Evolutionary conservation across 2,113 vertebrate genomes (phyloP).

Genomic region (Haemorhous mexicanus): DNA sequence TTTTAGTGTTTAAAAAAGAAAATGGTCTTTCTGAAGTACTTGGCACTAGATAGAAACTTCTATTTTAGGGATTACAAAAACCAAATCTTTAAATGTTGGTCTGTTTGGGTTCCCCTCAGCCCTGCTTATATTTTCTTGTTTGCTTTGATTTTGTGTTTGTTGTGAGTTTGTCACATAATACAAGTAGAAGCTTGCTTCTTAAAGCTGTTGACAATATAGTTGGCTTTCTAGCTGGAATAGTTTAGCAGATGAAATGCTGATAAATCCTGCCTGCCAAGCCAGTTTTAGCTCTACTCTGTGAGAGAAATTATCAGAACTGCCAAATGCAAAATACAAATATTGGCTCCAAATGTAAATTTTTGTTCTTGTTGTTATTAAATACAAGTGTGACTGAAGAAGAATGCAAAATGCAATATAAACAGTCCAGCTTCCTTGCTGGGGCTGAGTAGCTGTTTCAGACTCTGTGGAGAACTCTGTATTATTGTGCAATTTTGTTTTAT

Average conservation of each 20-base stretch:
- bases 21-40: background rate
- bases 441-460: background rate
- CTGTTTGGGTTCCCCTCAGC: background rate
- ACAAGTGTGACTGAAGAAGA: background rate
- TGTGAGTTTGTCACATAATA: background rate
- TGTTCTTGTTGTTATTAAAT: constrained; percentile 7
- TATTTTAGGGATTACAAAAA: background rate
- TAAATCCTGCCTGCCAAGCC: background rate
- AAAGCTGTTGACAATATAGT: background rate
- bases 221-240: background rate
- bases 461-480: background rate
- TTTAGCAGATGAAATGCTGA: background rate
- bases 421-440: background rate
- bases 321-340: constrained; percentile 2
- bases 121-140: accelerated
- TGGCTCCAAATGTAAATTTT: background rate
- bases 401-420: background rate
- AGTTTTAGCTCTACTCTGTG: background rate
- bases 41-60: background rate
- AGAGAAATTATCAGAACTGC: background rate
- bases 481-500: background rate
- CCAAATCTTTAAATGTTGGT: background rate
- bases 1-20: background rate
- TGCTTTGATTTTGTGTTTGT: background rate
- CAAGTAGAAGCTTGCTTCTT: background rate